phyloP scores from a whole-genome alignment of 2,888 invertebrate genomes.

The Dasysyrphus tricinctus region DNA sequence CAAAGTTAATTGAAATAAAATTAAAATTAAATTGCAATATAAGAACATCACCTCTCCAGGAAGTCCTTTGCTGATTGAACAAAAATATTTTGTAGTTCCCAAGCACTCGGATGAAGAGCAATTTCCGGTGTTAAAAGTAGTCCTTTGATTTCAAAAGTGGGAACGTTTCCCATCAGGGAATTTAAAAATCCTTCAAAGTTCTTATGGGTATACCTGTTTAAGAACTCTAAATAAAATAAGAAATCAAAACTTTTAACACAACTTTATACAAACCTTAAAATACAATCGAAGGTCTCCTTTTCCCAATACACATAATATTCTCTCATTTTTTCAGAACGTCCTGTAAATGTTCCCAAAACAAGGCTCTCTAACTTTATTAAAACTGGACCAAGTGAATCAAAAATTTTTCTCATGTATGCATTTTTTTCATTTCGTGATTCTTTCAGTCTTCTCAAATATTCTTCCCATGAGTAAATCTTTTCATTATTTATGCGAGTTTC shows the following conservation, averaged over 20 bases:
- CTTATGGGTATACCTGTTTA: constrained; percentile 86
- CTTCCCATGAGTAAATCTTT: constrained; percentile 78
- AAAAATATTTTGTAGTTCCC: constrained; percentile 91
- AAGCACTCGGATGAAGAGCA: constrained; percentile 88
- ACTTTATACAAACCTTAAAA: constrained; percentile 84
- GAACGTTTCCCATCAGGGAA: constrained; percentile 85
- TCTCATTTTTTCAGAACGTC: constrained; percentile 89
- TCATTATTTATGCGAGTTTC: neutral
- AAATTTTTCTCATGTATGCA: constrained; percentile 88
- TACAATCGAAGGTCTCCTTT: constrained; percentile 88
- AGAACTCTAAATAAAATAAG: neutral
- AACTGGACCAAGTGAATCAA: constrained; percentile 91
- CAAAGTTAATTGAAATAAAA: no score
- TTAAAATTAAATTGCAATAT: neutral
- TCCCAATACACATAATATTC: constrained; percentile 93
- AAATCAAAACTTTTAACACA: neutral
- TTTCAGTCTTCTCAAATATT: constrained; percentile 89
- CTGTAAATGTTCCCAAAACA: constrained; percentile 91
- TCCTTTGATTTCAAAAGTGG: constrained; percentile 92
- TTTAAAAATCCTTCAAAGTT: constrained; percentile 89
- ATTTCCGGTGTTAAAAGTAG: constrained; percentile 90
- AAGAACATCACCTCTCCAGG: constrained; percentile 86
- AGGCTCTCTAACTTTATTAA: constrained; percentile 93
- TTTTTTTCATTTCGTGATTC: constrained; percentile 88
- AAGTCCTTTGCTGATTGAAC: constrained; percentile 90